phyloP scores from a whole-genome alignment of 2,113 vertebrate genomes.

The Hyla sarda region DNA sequence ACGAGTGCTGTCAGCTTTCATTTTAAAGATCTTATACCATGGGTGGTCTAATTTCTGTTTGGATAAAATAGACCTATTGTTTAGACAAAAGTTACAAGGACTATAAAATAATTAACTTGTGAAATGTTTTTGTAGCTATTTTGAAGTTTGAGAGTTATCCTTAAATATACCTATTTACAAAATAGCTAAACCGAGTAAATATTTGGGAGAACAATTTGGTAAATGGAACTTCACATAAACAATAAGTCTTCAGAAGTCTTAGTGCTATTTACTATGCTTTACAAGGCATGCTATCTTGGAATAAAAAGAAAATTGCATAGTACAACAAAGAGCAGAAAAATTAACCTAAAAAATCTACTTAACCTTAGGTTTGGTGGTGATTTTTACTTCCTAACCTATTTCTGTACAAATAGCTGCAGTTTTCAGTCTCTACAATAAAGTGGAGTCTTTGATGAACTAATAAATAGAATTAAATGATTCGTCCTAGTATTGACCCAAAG shows the following conservation, averaged over 20 bases:
- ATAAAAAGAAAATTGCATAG: not conserved
- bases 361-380: too few species aligned
- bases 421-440: too few species aligned
- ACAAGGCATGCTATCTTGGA: not conserved
- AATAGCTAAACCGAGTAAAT: constrained; percentile 19
- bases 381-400: too few species aligned
- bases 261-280: not conserved
- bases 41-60: constrained; percentile 25
- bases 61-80: not conserved
- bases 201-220: not conserved
- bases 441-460: too few species aligned
- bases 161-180: constrained; percentile 17
- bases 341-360: not conserved
- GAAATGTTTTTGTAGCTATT: constrained; percentile 5
- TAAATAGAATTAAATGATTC: too few species aligned
- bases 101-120: not conserved
- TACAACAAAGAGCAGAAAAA: not conserved
- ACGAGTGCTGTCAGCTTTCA: not conserved
- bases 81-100: constrained; percentile 2
- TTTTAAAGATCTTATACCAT: not conserved
- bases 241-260: not conserved
- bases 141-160: constrained; percentile 24
- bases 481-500: too few species aligned
- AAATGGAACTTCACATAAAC: not conserved
- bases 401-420: too few species aligned